Evolutionary conservation across 2,113 vertebrate species (phyloP).

Genomic region (Dicerorhinus sumatrensis): DNA sequence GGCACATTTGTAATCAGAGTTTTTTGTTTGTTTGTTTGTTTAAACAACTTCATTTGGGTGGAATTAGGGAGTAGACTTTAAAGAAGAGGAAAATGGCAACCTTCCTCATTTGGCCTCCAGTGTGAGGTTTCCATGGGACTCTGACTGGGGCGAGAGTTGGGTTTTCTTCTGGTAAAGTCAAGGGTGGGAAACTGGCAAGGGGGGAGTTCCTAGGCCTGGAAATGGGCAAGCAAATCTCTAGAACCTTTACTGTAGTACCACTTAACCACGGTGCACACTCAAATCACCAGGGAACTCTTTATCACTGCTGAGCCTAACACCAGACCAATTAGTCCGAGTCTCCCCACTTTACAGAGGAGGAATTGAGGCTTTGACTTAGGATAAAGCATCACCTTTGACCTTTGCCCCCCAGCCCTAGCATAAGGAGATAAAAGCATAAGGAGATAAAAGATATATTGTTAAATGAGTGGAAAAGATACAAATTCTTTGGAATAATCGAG

Average conservation of each 20-base stretch:
- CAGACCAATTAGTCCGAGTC: not conserved
- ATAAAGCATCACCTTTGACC: not conserved
- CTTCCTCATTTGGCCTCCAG: not conserved
- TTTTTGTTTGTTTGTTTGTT: not conserved
- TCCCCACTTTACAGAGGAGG: not conserved
- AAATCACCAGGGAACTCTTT: not conserved
- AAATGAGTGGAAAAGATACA: not conserved
- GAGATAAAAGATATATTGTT: constrained; percentile 27
- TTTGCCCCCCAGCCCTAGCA: not conserved
- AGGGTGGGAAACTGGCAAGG: not conserved
- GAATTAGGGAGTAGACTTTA: not conserved
- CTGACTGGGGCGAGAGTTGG: not conserved
- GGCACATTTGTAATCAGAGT: not conserved
- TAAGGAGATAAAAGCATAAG: too few relatives aligned
- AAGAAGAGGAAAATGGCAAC: not conserved
- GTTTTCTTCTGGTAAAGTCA: not conserved
- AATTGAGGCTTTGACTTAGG: not conserved
- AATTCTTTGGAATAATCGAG: constrained; percentile 1
- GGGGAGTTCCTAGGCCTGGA: not conserved
- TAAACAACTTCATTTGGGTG: not conserved
- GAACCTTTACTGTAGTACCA: not conserved
- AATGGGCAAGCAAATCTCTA: not conserved
- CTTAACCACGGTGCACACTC: not conserved
- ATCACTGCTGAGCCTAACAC: not conserved
- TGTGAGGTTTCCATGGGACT: not conserved